Conservation (phyloP, 2,888 invertebrate genomes). For the Temnothorax ravouxi region DNA sequence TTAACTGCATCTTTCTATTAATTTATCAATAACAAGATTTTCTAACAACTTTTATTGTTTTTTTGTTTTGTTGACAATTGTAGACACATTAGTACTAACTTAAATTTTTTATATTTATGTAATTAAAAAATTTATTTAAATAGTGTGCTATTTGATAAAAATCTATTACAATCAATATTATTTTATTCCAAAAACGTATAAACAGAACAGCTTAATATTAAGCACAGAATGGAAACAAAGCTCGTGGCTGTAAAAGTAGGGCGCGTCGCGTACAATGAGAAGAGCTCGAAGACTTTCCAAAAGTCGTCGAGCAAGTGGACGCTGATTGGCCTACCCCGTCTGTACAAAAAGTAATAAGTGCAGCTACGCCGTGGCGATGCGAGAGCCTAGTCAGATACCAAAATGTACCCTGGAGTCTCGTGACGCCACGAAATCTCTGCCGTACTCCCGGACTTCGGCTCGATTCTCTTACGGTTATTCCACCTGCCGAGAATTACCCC, state of each 20-base stretch:
- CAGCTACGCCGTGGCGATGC: constrained; percentile 58
- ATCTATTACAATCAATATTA: background rate
- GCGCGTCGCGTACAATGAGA: constrained; percentile 41
- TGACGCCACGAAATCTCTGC: constrained; percentile 82
- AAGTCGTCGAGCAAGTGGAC: constrained; percentile 70
- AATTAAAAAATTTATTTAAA: background rate
- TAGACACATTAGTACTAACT: background rate
- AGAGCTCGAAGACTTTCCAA: constrained; percentile 58
- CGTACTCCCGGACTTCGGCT: constrained; percentile 77
- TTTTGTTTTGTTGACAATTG: background rate
- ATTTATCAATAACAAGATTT: background rate
- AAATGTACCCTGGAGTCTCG: constrained; percentile 84
- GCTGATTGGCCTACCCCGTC: constrained; percentile 70
- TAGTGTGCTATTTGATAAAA: background rate
- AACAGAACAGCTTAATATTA: background rate
- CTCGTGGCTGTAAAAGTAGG: background rate
- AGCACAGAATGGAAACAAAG: background rate
- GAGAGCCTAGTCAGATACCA: constrained; percentile 79
- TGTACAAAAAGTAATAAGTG: constrained; percentile 68
- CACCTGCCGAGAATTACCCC: constrained; percentile 84
- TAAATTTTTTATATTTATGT: background rate
- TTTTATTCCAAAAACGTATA: background rate
- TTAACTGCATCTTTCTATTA: background rate
- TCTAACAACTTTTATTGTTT: background rate
- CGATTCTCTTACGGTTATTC: constrained; percentile 85